Evolutionary conservation across 1,140 invertebrate genomes (phyloP).

Genomic region (Liolophura sinensis): DNA sequence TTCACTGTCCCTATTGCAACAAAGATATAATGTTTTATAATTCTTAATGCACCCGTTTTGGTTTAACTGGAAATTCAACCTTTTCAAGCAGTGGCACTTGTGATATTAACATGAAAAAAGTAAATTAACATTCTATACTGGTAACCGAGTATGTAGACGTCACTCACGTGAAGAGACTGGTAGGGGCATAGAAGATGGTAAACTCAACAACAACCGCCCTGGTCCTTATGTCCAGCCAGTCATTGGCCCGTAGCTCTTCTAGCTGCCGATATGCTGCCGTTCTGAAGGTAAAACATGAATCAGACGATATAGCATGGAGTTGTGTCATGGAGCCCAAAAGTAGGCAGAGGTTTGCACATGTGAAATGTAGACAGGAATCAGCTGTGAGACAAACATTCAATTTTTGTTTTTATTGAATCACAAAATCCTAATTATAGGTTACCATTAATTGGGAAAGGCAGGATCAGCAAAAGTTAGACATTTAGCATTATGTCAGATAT

Average conservation of each 20-base stretch:
- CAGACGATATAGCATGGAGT: neutral
- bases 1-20: too few relatives aligned
- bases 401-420: too few relatives aligned
- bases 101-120: neutral
- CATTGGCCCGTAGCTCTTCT: slow-evolving; percentile 19
- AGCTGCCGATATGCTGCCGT: slow-evolving; percentile 25
- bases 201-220: slow-evolving; percentile 47
- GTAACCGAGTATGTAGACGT: neutral
- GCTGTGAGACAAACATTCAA: too few relatives aligned
- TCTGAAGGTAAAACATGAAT: slow-evolving; percentile 14
- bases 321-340: neutral
- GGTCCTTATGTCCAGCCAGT: slow-evolving; percentile 45
- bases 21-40: too few relatives aligned
- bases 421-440: too few relatives aligned
- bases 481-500: neutral
- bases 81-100: neutral
- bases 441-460: too few relatives aligned
- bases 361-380: neutral
- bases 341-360: too few relatives aligned
- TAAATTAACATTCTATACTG: neutral
- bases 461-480: neutral
- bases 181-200: slow-evolving; percentile 46
- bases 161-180: slow-evolving; percentile 42
- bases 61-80: neutral
- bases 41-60: too few relatives aligned